phyloP scores from a whole-genome alignment of 2,888 invertebrate species.

The Dioctria rufipes region DNA sequence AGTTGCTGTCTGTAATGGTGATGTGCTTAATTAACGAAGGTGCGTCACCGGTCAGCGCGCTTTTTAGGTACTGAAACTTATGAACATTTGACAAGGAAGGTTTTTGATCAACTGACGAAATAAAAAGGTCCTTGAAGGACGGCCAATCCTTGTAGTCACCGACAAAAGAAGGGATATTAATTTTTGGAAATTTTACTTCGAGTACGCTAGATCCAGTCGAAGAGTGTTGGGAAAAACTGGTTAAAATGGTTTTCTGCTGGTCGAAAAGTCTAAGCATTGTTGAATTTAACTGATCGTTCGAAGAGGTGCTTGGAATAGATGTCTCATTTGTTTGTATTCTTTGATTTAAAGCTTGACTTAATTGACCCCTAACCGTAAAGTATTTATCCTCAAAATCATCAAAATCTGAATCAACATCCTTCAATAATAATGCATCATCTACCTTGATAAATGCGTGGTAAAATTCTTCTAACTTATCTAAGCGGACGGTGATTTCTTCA shows the following conservation, averaged over 20 bases:
- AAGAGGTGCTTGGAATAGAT: too few relatives aligned
- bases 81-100: too few relatives aligned
- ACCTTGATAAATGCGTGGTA: neutral
- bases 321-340: too few relatives aligned
- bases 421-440: neutral
- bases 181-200: neutral
- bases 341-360: too few relatives aligned
- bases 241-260: neutral
- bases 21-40: too few relatives aligned
- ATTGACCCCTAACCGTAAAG: neutral
- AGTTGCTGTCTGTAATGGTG: too few relatives aligned
- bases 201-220: neutral
- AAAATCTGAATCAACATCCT: neutral
- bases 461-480: conserved; percentile 5
- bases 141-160: neutral
- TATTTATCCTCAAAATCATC: conserved; percentile 1
- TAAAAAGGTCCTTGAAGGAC: neutral
- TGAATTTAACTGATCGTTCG: neutral
- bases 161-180: neutral
- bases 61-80: too few relatives aligned
- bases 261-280: conserved; percentile 1
- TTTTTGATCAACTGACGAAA: neutral
- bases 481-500: neutral
- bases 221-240: neutral
- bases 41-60: too few relatives aligned